Evolutionary conservation across 2,888 invertebrate genomes (phyloP).

Genomic region (Thalpophila matura): DNA sequence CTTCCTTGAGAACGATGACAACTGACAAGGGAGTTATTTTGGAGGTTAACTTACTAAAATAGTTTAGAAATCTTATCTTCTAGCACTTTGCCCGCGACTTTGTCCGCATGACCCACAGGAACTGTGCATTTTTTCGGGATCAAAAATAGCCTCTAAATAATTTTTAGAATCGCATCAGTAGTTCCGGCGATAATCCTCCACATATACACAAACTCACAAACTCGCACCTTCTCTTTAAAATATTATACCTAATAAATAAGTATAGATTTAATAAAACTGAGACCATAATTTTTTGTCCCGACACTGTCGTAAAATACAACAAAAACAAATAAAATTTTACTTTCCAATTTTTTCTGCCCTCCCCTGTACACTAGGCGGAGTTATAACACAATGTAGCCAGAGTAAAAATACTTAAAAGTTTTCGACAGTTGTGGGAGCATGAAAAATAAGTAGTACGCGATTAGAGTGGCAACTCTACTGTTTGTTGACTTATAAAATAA

Average conservation of each 20-base stretch:
- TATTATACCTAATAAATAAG: background rate
- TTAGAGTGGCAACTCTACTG: constrained; percentile 31
- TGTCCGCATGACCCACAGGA: no score
- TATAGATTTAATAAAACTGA: background rate
- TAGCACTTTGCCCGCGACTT: no score
- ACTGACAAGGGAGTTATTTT: background rate
- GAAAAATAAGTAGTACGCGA: constrained; percentile 56
- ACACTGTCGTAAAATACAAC: constrained; percentile 9
- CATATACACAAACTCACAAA: no score
- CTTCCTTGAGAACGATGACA: background rate
- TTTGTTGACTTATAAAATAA: constrained; percentile 29
- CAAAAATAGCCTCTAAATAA: no score
- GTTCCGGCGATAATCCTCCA: no score
- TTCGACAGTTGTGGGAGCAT: constrained; percentile 37
- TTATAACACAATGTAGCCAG: constrained; percentile 45
- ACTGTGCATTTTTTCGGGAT: no score
- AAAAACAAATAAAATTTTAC: constrained; percentile 28
- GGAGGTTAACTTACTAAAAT: no score
- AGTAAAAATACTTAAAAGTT: constrained; percentile 57
- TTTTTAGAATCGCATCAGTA: no score
- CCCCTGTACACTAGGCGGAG: constrained; percentile 37
- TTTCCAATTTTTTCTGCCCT: constrained; percentile 18
- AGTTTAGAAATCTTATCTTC: no score
- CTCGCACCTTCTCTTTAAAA: background rate
- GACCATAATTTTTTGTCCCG: background rate